Conservation (phyloP, 2,888 invertebrate species). For the Geotrupes spiniger region DNA sequence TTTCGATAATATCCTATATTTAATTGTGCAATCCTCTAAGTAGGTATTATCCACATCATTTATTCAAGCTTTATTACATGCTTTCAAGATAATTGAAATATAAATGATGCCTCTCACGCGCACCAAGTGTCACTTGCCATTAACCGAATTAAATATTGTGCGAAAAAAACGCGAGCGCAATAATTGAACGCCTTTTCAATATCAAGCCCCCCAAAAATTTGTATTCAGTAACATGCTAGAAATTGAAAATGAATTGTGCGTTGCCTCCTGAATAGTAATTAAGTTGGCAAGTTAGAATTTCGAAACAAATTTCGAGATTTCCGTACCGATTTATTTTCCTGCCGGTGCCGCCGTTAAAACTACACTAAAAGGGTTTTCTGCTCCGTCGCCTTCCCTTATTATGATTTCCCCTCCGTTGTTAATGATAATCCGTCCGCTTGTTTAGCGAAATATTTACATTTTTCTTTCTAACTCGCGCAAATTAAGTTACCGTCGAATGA, state of each 20-base stretch:
- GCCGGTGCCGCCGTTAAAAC: neutral
- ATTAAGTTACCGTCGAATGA: neutral
- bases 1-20: too few species aligned
- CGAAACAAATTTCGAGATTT: conserved; percentile 2
- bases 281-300: neutral
- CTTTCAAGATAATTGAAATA: too few species aligned
- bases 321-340: neutral
- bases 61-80: too few species aligned
- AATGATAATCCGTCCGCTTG: conserved; percentile 16
- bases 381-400: conserved; percentile 10
- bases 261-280: conserved; percentile 18
- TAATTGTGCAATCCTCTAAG: too few species aligned
- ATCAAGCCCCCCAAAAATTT: conserved; percentile 2
- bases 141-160: too few species aligned
- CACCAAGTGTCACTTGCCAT: too few species aligned
- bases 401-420: conserved; percentile 11
- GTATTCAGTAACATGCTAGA: conserved; percentile 16
- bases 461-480: neutral
- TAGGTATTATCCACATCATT: too few species aligned
- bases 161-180: too few species aligned
- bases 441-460: conserved; percentile 14
- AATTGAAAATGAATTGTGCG: conserved; percentile 22
- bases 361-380: conserved; percentile 7
- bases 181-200: neutral
- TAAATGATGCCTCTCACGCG: too few species aligned